These are phyloP conservation scores for Campylomormyrus tamandua DNA, from an alignment of 2,113 vertebrate genomes.

Conservation along the genomic window DNA sequence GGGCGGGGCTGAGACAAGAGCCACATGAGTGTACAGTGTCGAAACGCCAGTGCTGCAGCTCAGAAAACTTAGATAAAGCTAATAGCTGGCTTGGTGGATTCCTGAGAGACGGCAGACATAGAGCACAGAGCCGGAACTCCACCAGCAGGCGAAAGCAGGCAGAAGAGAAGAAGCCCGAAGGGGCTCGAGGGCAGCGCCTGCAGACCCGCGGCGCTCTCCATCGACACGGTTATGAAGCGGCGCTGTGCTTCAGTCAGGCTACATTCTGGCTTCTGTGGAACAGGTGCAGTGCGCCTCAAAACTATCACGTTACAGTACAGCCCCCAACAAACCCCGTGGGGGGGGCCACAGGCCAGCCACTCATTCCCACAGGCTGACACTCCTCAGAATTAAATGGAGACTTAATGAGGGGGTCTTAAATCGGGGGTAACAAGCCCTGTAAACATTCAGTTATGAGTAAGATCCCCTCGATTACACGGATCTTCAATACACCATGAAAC, in stretches of 20 bases:
- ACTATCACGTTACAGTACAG: neutral
- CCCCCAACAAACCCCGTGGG: too few species aligned
- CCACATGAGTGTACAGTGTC: neutral
- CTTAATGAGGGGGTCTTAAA: neutral
- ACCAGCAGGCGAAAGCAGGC: neutral
- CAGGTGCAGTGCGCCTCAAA: neutral
- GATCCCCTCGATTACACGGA: neutral
- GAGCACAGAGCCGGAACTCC: neutral
- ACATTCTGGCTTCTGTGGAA: neutral
- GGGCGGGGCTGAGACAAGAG: neutral
- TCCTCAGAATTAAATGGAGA: neutral
- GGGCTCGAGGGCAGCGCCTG: neutral
- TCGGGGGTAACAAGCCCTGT: neutral
- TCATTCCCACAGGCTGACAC: neutral
- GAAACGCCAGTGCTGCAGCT: neutral
- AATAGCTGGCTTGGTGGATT: neutral
- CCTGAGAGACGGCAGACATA: neutral
- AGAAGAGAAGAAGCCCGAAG: neutral
- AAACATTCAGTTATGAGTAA: neutral
- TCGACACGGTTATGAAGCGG: neutral
- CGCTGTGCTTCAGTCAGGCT: neutral
- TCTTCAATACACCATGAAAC: neutral
- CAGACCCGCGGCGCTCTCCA: neutral
- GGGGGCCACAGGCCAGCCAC: neutral
- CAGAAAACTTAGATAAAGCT: neutral